Evolutionary conservation across 2,888 invertebrate species (phyloP), one percentile per base, ranked within the genome.

Genomic region (Oxyscelio sp.): DNA sequence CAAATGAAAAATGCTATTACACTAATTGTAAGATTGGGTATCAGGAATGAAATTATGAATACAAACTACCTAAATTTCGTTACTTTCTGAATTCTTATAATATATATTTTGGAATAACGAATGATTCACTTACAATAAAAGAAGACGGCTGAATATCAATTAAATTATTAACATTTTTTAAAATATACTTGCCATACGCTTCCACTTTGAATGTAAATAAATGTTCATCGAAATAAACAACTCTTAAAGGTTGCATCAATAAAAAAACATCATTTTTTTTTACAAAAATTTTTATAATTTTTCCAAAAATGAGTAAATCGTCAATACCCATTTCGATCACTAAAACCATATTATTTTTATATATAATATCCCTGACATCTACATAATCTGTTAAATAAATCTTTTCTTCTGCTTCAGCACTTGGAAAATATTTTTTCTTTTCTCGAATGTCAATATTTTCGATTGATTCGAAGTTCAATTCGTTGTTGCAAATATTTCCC

Each of bases 341-440:
- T 15, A 73, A 73, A 38, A 73, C 50, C 61, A 61, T 52, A 52
- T 45, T 31, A 8, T 8, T 56, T 54, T 54, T 45, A 65, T 74
- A 74, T n/a, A 1, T 4, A 21, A 63, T n/a, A 38, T 45, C 15
- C 11, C 27, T 61, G 3, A 73, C 13, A 15, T 74, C 52, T 22
- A 54, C 19, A 17, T 1, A 74, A 17, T 74, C 8, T 21, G 63
- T 63, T 15, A 15, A 50, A n/a, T 27, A 9, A 54, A 63, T 74
- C 24, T 24, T 19, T 15, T 52, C 34, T 13, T 27, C 45, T 24
- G 1, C 11, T 50, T 5, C 0, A 61, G 24, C 21, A 17, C 34
- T 65, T 21, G 65, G 63, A 24, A 75, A 75, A 65, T 75, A 75
- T 48, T 27, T 54, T n/a, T 17, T 65, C 17, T 56, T 65, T 13